Evolutionary conservation across 2,888 invertebrate genomes (phyloP).

Genomic region (Coelogynopora nodosa): DNA sequence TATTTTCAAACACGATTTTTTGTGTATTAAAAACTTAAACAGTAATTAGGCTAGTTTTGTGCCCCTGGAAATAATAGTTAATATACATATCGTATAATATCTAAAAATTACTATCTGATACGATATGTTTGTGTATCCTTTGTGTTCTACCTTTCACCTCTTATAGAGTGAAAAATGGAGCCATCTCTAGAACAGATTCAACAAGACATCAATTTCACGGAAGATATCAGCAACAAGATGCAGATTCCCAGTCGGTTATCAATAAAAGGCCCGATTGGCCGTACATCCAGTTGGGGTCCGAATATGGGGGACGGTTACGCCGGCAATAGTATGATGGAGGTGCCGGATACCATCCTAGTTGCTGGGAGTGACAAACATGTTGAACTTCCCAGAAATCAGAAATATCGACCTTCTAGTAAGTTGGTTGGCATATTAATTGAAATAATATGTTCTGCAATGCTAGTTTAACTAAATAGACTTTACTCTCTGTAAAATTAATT

Average conservation of each 20-base stretch:
- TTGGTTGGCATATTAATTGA: too few species aligned
- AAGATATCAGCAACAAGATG: not conserved
- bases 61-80: too few species aligned
- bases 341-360: conserved; percentile 14
- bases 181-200: not conserved
- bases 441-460: too few species aligned
- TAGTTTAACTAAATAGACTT: too few species aligned
- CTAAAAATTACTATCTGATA: not conserved
- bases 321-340: not conserved
- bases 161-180: not conserved
- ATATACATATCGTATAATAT: too few species aligned
- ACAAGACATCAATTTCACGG: conserved; percentile 33
- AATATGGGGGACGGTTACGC: not conserved
- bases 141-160: not conserved
- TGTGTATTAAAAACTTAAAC: too few species aligned
- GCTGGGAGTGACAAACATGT: conserved; percentile 10
- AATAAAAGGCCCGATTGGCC: not conserved
- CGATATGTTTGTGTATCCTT: not conserved
- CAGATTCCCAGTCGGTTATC: conserved; percentile 4
- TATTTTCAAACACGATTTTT: too few species aligned
- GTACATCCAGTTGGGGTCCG: not conserved
- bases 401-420: not conserved
- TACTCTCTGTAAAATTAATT: too few species aligned
- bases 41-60: too few species aligned
- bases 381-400: not conserved